Conservation (phyloP, 2,797 vertebrate species). For the Phoeniculus purpureus region DNA sequence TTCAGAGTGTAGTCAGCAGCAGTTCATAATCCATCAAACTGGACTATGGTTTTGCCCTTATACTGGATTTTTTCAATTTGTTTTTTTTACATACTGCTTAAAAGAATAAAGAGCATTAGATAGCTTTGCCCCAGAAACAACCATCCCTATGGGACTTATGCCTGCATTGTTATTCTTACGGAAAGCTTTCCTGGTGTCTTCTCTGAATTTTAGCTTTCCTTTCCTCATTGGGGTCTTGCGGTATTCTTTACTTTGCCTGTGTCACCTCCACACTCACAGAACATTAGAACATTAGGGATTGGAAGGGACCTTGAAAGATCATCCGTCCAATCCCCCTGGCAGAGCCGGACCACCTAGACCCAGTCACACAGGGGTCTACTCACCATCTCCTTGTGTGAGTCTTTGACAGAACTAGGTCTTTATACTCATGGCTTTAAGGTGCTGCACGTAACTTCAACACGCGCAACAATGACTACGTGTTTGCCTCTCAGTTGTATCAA, state of each 20-base stretch:
- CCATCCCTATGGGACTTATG: background rate
- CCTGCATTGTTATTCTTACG: background rate
- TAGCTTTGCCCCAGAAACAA: background rate
- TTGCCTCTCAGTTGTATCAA: background rate
- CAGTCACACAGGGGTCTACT: background rate
- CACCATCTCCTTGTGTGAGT: conserved; percentile 48
- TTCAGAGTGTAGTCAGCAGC: background rate
- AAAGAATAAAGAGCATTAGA: background rate
- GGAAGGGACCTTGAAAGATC: too few species aligned
- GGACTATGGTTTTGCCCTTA: background rate
- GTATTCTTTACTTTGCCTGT: background rate
- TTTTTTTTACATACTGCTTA: background rate
- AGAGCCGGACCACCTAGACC: too few species aligned
- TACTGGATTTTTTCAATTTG: background rate
- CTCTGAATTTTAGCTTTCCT: background rate
- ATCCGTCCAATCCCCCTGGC: too few species aligned
- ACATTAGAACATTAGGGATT: too few species aligned
- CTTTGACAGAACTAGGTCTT: conserved; percentile 59
- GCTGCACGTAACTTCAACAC: background rate
- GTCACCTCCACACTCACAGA: conserved; percentile 53
- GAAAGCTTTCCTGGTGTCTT: background rate
- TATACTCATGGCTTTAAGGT: background rate
- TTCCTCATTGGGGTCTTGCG: background rate
- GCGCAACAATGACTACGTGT: background rate
- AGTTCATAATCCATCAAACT: background rate